These are phyloP conservation scores for Morpho helenor DNA, from an alignment of 2,888 invertebrate genomes.

Conservation along the genomic window DNA sequence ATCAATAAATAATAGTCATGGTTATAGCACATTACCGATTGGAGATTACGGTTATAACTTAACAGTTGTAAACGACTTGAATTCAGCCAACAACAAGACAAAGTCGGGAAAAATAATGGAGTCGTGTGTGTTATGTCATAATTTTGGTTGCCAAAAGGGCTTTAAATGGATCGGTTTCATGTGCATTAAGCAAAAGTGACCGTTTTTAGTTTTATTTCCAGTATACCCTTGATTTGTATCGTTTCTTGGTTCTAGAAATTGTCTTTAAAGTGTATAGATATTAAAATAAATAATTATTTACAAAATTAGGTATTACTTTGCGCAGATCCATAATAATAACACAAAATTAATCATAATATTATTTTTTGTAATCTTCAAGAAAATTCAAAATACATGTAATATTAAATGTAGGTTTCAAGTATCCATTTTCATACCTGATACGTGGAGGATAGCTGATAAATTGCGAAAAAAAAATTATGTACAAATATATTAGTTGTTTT, in stretches of 20 bases:
- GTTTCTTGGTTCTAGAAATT: background rate
- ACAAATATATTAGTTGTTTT: too few relatives aligned
- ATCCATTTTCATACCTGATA: too few relatives aligned
- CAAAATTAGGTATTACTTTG: too few relatives aligned
- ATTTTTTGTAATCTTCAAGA: too few relatives aligned
- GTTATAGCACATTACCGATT: background rate
- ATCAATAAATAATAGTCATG: background rate
- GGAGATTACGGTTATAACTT: background rate
- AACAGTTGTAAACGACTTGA: background rate
- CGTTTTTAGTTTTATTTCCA: background rate
- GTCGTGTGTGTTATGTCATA: background rate
- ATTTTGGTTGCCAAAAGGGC: background rate
- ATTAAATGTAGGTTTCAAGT: too few relatives aligned
- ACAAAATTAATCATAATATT: too few relatives aligned
- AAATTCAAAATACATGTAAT: too few relatives aligned
- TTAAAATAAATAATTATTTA: too few relatives aligned
- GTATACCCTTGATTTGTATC: background rate
- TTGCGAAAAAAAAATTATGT: too few relatives aligned
- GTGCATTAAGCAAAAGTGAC: background rate
- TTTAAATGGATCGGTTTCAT: background rate
- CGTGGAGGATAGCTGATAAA: too few relatives aligned
- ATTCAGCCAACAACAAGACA: background rate
- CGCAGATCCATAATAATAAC: too few relatives aligned
- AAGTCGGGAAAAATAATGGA: background rate
- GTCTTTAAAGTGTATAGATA: background rate